These are phyloP conservation scores for Eupleurogrammus muticus DNA, from an alignment of 2,797 vertebrate species.

Conservation along the genomic window DNA sequence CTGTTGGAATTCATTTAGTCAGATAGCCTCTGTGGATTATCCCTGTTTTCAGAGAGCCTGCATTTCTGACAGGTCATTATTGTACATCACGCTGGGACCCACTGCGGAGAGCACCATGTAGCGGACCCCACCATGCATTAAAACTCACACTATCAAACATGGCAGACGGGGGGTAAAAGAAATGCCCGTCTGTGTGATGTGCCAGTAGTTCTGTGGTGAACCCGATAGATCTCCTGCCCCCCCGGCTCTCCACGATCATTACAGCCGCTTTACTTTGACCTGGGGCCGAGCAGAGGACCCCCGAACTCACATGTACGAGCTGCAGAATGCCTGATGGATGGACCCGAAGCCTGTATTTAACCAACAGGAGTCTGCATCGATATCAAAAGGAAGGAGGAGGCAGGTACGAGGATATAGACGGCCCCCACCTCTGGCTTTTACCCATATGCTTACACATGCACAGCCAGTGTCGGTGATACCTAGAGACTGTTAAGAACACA, in stretches of 20 bases:
- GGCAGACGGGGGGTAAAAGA: constrained; percentile 34
- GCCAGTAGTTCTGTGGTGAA: constrained; percentile 10
- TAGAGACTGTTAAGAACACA: no score
- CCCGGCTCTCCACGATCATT: constrained; percentile 55
- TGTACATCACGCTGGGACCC: constrained; percentile 82
- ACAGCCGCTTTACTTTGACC: constrained; percentile 41
- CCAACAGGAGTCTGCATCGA: constrained; percentile 26
- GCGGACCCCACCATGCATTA: constrained; percentile 36
- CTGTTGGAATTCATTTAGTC: constrained; percentile 86
- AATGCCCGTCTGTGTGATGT: constrained; percentile 37
- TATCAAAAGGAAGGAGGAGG: constrained; percentile 31
- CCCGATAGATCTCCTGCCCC: constrained; percentile 39
- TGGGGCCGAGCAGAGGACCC: constrained; percentile 35
- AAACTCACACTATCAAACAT: constrained; percentile 42
- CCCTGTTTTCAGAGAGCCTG: constrained; percentile 82
- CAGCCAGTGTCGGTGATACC: background rate
- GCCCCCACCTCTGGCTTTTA: constrained; percentile 8
- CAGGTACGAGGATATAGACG: background rate
- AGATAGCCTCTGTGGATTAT: constrained; percentile 86
- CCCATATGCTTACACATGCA: background rate
- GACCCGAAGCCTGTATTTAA: constrained; percentile 27
- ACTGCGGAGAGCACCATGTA: constrained; percentile 59
- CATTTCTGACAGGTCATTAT: constrained; percentile 91
- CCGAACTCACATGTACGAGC: constrained; percentile 24
- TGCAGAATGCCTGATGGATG: constrained; percentile 28